Evolutionary conservation across 2,113 vertebrate genomes (phyloP), one percentile per base, ranked within the genome.

Genomic region (Nanorana parkeri): DNA sequence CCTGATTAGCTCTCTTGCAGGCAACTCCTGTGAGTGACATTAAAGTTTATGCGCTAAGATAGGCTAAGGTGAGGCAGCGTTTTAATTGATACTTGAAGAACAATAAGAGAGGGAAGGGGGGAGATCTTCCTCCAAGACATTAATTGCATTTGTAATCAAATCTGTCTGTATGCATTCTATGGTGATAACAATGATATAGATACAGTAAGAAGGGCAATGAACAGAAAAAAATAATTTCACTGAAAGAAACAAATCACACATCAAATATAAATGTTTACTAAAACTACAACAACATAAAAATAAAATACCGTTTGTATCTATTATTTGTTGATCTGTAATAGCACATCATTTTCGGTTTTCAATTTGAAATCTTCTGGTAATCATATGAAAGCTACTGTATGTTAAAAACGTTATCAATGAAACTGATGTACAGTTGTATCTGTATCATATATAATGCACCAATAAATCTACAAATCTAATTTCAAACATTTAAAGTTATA

Each of bases 131-230:
- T 81, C n/a, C 36, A 74, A 74, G 68, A 83, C 71, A 83, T 83
- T 83, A 81, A 81, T 81, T 81, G 80, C 80, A 68, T 76, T 83
- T 83, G 72, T 83, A 83, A 83, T 83, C 63, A 83, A 47, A 83
- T 83, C 80, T 83, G 80, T 76, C 71, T 76, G 52, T 51, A 60
- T 66, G 69, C 52, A 54, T 81, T 69, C 69, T 81, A 81, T 81
- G 80, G 80, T 81, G 69, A 66, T 81, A 65, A 65, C 47, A 56
- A 74, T 81, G 80, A 81, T 74, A 73, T 74, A 41, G 51, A 81
- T 69, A 47, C 13, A 71, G 58, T 58, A 63, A 80, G 32, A 80
- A 68, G 32, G 19, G 68, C 7, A 81, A 65, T 5, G 55, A 28
- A 54, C 55, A 73, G 19, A 36, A 65, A 51, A 77, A 36, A 21